phyloP scores from a whole-genome alignment of 2,113 vertebrate genomes.

The Paralichthys olivaceus region DNA sequence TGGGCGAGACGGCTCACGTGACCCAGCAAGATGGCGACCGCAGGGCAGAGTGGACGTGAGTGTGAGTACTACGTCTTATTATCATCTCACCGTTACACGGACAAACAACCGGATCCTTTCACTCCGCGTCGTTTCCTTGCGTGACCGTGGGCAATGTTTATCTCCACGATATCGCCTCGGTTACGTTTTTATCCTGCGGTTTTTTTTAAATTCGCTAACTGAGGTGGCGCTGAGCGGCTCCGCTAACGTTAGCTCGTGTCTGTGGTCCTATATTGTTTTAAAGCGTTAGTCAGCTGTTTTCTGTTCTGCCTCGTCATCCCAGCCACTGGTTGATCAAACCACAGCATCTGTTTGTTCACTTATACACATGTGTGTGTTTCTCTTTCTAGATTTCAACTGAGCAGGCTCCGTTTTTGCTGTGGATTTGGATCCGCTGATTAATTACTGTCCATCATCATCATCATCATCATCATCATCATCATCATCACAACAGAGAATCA shows the following conservation, averaged over 20 bases:
- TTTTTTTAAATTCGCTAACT: not conserved
- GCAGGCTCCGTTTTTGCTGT: not conserved
- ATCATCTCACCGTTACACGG: slow-evolving; percentile 18
- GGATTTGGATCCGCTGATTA: slow-evolving; percentile 42
- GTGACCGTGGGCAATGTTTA: not conserved
- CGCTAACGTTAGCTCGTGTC: slow-evolving; percentile 68
- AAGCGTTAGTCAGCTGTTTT: slow-evolving; percentile 1
- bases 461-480: slow-evolving; percentile 11
- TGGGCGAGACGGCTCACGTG: slow-evolving; percentile 71
- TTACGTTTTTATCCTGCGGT: not conserved
- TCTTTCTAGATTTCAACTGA: slow-evolving; percentile 37
- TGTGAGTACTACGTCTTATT: slow-evolving; percentile 61
- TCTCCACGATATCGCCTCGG: not conserved
- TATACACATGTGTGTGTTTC: not conserved
- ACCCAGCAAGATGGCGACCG: slow-evolving; percentile 74
- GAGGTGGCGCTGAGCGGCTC: not conserved
- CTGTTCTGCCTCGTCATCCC: not conserved
- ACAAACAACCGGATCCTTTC: not conserved
- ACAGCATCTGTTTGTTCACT: not conserved
- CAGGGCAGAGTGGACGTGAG: slow-evolving; percentile 61
- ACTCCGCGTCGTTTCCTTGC: rapidly evolving
- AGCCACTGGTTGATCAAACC: rapidly evolving
- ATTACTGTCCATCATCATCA: slow-evolving; percentile 10
- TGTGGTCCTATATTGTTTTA: slow-evolving; percentile 22
- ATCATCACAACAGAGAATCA: slow-evolving; percentile 41